A percentile compares a stretch with the other conserved stretches of the same genome.
These are phyloP conservation scores for Meloidogyne hapla DNA, from an alignment of 1,140 invertebrate species.

Conservation along the genomic window DNA sequence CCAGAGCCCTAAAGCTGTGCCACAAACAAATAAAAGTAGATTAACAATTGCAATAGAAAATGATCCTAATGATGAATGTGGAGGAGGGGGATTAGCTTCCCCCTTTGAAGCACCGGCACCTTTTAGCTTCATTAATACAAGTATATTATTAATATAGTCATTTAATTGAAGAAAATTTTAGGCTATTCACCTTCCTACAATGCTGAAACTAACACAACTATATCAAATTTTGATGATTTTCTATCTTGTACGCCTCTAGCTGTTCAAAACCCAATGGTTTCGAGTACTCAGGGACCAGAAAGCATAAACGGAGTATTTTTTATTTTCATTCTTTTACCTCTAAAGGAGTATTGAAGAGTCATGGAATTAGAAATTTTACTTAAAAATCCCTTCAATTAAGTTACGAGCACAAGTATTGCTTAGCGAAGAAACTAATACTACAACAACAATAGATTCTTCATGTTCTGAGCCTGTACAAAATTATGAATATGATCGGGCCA, in stretches of 20 bases:
- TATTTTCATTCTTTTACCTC: too few relatives aligned
- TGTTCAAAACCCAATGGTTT: not conserved
- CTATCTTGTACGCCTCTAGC: not conserved
- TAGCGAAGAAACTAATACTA: not conserved
- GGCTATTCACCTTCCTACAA: not conserved
- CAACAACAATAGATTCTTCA: not conserved
- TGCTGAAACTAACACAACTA: not conserved
- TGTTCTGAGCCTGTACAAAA: not conserved
- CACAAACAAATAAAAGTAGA: not conserved
- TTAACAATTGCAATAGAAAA: conserved; percentile 2
- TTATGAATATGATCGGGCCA: not conserved
- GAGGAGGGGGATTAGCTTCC: not conserved
- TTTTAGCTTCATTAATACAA: not conserved
- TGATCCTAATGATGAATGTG: conserved; percentile 5
- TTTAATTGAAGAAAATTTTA: not conserved
- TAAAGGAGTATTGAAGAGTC: too few relatives aligned
- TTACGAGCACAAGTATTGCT: not conserved
- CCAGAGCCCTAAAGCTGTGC: not conserved
- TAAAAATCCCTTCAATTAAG: not conserved
- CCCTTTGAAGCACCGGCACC: not conserved
- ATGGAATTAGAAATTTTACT: too few relatives aligned
- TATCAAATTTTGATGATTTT: not conserved
- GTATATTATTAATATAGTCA: not conserved
- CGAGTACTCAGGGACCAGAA: not conserved
- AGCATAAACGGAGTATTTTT: not conserved